phyloP scores from a whole-genome alignment of 1,140 invertebrate species.

The Lepeophtheirus salmonis region DNA sequence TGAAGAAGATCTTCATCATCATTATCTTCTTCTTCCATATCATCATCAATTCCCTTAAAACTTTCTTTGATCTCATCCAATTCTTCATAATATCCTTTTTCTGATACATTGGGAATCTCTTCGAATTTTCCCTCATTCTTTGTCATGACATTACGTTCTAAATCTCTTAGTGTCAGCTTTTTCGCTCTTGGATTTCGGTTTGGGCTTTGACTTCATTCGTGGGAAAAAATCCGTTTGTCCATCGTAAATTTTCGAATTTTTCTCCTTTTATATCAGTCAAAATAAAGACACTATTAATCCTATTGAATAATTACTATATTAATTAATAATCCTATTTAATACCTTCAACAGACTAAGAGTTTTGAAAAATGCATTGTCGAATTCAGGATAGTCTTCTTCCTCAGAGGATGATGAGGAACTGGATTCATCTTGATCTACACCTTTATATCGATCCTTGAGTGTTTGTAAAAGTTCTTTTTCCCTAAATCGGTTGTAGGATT shows the following conservation, averaged over 20 bases:
- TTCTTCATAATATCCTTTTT: constrained; percentile 21
- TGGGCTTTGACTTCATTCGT: constrained; percentile 19
- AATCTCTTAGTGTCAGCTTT: constrained; percentile 31
- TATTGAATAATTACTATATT: no score
- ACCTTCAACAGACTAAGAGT: constrained; percentile 27
- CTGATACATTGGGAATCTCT: constrained; percentile 17
- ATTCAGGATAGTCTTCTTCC: constrained; percentile 4
- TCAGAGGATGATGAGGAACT: neutral
- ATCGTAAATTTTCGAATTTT: constrained; percentile 34
- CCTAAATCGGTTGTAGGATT: neutral
- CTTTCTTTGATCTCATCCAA: constrained; percentile 21
- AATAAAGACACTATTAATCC: no score
- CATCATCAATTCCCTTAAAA: constrained; percentile 20
- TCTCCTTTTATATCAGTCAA: no score
- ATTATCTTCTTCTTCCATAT: constrained; percentile 21
- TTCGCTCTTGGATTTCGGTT: constrained; percentile 27
- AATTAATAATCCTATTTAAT: no score
- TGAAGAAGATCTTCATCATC: constrained; percentile 16
- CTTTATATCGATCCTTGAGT: neutral
- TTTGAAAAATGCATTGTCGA: neutral
- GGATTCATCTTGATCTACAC: neutral
- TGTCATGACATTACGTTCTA: constrained; percentile 31
- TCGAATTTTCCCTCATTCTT: constrained; percentile 28
- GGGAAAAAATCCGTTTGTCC: constrained; percentile 27
- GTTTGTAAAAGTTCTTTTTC: constrained; percentile 7